A percentile compares a stretch with the other conserved stretches of the same genome.
Evolutionary conservation across 2,797 vertebrate genomes (phyloP).

Genomic region (Eospalax fontanierii): DNA sequence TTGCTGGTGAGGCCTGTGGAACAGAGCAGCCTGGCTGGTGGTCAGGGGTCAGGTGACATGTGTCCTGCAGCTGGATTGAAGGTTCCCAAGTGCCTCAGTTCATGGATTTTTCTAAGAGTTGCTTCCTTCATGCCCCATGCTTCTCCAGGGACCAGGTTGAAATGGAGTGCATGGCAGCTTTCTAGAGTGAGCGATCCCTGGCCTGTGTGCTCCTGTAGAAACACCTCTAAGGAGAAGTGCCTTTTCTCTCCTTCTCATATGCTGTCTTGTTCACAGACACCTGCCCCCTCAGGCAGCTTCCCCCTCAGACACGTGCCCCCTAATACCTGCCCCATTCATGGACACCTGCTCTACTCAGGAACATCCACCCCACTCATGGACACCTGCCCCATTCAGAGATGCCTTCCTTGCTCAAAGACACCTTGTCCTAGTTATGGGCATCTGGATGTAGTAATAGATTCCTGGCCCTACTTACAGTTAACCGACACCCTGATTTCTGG

Average conservation of each 20-base stretch:
- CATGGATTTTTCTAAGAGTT: background rate
- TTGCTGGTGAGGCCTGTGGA: background rate
- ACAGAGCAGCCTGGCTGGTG: background rate
- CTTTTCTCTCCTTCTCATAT: background rate
- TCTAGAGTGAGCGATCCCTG: background rate
- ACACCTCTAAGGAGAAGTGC: too few relatives aligned
- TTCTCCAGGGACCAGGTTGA: background rate
- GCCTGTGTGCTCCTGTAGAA: background rate
- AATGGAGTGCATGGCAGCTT: too few relatives aligned
- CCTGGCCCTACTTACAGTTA: too few relatives aligned
- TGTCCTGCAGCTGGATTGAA: background rate
- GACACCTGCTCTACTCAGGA: background rate
- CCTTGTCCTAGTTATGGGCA: background rate
- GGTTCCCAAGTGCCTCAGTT: background rate
- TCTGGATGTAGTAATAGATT: background rate
- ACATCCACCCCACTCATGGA: background rate
- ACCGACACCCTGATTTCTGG: background rate
- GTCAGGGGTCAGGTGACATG: background rate
- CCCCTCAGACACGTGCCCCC: background rate
- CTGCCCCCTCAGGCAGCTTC: too few relatives aligned
- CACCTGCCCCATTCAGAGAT: background rate
- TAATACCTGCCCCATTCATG: too few relatives aligned
- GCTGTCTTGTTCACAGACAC: background rate
- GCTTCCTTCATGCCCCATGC: background rate
- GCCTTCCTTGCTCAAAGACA: background rate